Evolutionary conservation across 2,113 vertebrate genomes (phyloP).

Genomic region (Helogale parvula): DNA sequence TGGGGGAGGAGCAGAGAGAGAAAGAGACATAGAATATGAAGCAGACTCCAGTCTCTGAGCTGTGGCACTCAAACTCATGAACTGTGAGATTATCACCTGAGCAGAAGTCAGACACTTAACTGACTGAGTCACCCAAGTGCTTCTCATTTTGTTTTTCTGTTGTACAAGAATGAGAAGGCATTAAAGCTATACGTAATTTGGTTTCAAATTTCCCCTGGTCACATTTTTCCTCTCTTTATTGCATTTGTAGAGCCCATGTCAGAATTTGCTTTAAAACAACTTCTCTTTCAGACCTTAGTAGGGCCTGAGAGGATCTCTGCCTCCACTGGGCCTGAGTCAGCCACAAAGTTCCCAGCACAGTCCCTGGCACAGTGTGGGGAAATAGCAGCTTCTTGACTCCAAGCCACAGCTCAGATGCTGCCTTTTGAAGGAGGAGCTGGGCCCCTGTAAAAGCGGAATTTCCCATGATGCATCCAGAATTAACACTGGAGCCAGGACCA

Average conservation of each 20-base stretch:
- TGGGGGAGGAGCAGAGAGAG: no score
- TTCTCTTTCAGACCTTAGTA: not conserved
- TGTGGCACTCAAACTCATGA: no score
- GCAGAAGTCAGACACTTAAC: no score
- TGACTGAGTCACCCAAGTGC: no score
- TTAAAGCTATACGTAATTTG: not conserved
- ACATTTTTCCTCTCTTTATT: not conserved
- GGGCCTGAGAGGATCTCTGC: not conserved
- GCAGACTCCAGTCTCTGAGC: no score
- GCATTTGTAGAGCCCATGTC: not conserved
- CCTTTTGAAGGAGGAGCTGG: not conserved
- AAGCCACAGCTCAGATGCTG: not conserved
- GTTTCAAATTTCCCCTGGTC: not conserved
- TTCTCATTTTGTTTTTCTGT: not conserved
- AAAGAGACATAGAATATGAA: no score
- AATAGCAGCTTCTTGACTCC: not conserved
- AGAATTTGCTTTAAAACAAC: conserved; percentile 1
- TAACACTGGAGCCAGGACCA: not conserved
- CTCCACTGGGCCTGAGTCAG: not conserved
- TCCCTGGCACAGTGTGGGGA: not conserved
- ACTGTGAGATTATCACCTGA: no score
- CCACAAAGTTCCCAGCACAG: not conserved
- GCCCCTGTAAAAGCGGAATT: not conserved
- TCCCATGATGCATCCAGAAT: not conserved
- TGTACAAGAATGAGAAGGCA: not conserved